Evolutionary conservation across 92 coral and sea anemone genomes (phyloP).

Genomic region (Actinostola sp.): DNA sequence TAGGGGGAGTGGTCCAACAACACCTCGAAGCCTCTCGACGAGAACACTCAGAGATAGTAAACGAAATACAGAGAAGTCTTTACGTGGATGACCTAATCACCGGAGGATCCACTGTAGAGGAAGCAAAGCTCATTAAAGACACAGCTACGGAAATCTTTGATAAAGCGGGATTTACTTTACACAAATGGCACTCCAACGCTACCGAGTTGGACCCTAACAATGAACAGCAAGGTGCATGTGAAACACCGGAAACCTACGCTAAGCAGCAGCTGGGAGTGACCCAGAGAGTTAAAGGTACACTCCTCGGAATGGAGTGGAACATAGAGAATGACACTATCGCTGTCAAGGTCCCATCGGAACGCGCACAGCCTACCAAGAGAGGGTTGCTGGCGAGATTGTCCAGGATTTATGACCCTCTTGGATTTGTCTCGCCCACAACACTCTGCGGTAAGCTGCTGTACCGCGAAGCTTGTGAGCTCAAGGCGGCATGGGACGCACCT

Average conservation of each 20-base stretch:
- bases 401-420: constrained; percentile 67
- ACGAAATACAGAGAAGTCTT: too few species aligned
- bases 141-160: too few species aligned
- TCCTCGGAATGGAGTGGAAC: constrained; percentile 48
- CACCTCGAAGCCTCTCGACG: too few species aligned
- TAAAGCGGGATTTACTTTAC: constrained; percentile 37
- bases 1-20: too few species aligned
- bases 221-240: constrained; percentile 4
- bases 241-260: constrained; percentile 19
- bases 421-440: constrained; percentile 63
- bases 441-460: constrained; percentile 61
- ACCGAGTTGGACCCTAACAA: too few species aligned
- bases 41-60: too few species aligned
- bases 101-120: too few species aligned
- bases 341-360: constrained; percentile 24
- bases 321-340: constrained; percentile 32
- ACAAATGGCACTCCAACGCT: constrained; percentile 69
- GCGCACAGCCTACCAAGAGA: constrained; percentile 45
- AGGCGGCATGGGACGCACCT: constrained; percentile 50
- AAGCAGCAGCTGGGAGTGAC: constrained; percentile 42
- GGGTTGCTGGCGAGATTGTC: constrained; percentile 51
- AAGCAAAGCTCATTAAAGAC: too few species aligned
- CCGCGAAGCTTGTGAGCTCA: constrained; percentile 60
- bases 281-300: constrained; percentile 36
- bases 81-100: too few species aligned